Percentiles rank a stretch among this genome's conserved stretches.
phyloP scores from a whole-genome alignment of 2,888 invertebrate species.

The Drosophila rubida region DNA sequence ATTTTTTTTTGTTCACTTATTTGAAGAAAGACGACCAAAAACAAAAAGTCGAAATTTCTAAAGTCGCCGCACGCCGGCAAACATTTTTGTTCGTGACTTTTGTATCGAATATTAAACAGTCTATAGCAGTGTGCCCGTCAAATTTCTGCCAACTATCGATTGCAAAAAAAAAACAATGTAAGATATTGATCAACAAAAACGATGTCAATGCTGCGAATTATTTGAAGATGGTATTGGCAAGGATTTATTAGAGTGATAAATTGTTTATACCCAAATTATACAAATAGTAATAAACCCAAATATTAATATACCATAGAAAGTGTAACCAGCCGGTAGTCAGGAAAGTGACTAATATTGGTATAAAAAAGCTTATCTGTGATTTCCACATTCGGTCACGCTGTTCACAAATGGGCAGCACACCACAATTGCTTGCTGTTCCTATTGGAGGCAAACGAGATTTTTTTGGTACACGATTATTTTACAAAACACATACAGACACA shows the following conservation, averaged over 20 bases:
- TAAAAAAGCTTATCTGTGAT: background rate
- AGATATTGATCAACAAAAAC: no score
- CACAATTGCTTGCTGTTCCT: constrained; percentile 48
- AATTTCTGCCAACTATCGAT: background rate
- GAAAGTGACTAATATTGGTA: background rate
- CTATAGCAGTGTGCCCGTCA: background rate
- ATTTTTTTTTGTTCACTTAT: background rate
- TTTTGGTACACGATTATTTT: constrained; percentile 35
- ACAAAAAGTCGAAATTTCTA: background rate
- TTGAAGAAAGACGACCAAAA: background rate
- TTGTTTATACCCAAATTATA: no score
- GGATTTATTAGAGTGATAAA: no score
- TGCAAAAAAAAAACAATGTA: no score
- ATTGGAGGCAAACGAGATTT: constrained; percentile 44
- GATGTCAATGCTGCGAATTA: no score
- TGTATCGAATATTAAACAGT: background rate
- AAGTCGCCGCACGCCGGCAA: constrained; percentile 9
- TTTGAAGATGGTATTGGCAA: no score
- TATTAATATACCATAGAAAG: background rate
- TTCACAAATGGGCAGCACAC: constrained; percentile 50
- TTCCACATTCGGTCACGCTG: constrained; percentile 28
- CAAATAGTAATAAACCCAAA: no score
- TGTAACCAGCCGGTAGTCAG: background rate
- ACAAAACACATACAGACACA: constrained; percentile 20
- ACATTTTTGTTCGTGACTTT: constrained; percentile 1